Conservation (phyloP, 2,113 vertebrate species). For the Varanus komodoensis region DNA sequence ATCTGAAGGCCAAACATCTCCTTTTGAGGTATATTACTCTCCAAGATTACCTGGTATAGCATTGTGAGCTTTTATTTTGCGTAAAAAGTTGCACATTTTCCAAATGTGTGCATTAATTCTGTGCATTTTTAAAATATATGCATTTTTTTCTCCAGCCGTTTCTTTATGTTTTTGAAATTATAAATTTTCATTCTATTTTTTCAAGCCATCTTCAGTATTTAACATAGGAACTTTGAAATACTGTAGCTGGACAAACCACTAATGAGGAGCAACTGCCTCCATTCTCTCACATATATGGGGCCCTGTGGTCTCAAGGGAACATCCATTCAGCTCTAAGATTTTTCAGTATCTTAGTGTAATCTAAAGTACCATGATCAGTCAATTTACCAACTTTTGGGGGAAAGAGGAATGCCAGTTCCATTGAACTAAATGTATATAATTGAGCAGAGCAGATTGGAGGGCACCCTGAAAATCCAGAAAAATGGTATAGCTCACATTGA, state of each 20-base stretch:
- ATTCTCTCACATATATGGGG: not conserved
- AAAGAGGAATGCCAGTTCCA: not conserved
- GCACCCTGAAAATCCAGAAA: not conserved
- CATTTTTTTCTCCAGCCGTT: too few species aligned
- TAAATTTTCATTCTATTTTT: too few species aligned
- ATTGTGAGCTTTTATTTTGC: too few species aligned
- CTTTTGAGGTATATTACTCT: too few species aligned
- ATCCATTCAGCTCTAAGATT: not conserved
- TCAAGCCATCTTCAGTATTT: not conserved
- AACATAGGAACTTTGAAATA: not conserved
- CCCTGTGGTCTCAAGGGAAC: not conserved
- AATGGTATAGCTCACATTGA: not conserved
- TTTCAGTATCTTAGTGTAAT: not conserved
- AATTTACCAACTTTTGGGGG: not conserved
- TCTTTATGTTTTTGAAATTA: too few species aligned
- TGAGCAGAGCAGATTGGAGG: not conserved
- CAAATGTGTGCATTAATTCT: too few species aligned
- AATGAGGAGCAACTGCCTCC: not conserved
- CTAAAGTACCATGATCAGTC: not conserved
- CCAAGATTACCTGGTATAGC: too few species aligned
- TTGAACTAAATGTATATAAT: not conserved
- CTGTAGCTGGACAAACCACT: not conserved
- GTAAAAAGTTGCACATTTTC: too few species aligned
- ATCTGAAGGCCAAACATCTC: too few species aligned
- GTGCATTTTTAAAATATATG: too few species aligned